Evolutionary conservation across 1,140 invertebrate genomes (phyloP), one percentile per base, ranked within the genome.

Genomic region (Oppia nitens): DNA sequence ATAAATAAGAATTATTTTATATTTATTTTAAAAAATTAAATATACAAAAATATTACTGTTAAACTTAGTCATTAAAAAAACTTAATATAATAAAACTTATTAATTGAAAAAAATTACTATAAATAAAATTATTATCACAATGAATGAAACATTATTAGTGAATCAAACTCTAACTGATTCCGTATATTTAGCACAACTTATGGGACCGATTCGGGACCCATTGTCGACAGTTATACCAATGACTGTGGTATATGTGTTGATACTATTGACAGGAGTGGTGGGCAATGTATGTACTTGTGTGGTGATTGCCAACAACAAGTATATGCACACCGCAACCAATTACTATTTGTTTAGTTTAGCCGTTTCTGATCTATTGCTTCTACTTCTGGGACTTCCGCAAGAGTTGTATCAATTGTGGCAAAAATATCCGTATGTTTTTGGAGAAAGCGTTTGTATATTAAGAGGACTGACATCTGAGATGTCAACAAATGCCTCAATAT

Each of bases 321-420:
- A 72, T 61, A 77, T 78, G 76, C 75, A 76, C 63, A 78, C 76
- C 2, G 72, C 74, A 4, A 80, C 79, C 27, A 95, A 96, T 68
- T 94, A 88, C 67, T 96, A 96, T 71, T 76, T 96, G 20, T 93
- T 92, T 69, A 87, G 83, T 68, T 75, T 98, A 66, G 90, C 93
- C 3, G 75, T 96, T 47, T 92, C 91, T 0, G 94, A 98, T 71
- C 76, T 98, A 24, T 71, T 97, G 11, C 74, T 96, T 3, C 76
- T 98, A 4, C 52, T 77, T 1, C 63, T 78, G 9, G 77, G 77
- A 64, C 62, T 89, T 47, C 86, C 85, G 0, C 83, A 85, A 63
- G 90, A 94, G 68, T 81, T 92, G 63, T 87, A 84, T 68, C 79
- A 78, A 47, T 84, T 91, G 47, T 93, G 88, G 86, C 83, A 80